Evolutionary conservation across 2,797 vertebrate species (phyloP), one percentile per base, ranked within the genome.

Genomic region (Oceanodroma leucorhoa): DNA sequence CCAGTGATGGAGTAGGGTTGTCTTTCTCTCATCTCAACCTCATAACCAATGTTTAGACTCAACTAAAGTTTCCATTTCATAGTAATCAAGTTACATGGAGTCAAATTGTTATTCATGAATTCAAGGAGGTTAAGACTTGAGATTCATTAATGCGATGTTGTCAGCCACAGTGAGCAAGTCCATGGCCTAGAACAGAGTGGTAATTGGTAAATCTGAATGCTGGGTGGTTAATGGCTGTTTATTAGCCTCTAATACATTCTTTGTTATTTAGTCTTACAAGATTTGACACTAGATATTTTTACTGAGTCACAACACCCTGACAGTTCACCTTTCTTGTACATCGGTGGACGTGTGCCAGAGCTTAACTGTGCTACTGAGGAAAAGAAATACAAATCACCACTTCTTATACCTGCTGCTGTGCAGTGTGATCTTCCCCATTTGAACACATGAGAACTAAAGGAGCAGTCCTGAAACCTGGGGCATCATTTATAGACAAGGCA

Each of bases 1-100:
- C 92, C 87, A 95, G 76, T 97, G 93, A 97, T 95, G 91, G 92
- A 97, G 81, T 96, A 94, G 75, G 75, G 93, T 92, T 97, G 88
- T 96, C 93, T 97, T 89, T 95, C 82, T 94, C 86, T 95, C 90
- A 93, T 94, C 67, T 97, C 88, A 94, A 91, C 58, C 89, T 95
- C 94, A 95, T 94, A 96, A 95, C 94, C 91, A 97, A 84, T 87
- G 93, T 87, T 96, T 95, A 93, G 94, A 83, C 82, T 93, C 73
- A 96, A 93, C 73, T 96, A 85, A 97, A 94, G 90, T 90, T 97
- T 92, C 84, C 90, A 73, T 90, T 97, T 96, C 9, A 11, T 80
- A 90, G 70, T 91, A 95, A 96, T 96, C 93, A 91, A 86, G 54
- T 96, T 96, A 96, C 90, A 96, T 20, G 51, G 55, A 93, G 43